phyloP scores from a whole-genome alignment of 2,888 invertebrate genomes.

The Tipula vernalis region DNA sequence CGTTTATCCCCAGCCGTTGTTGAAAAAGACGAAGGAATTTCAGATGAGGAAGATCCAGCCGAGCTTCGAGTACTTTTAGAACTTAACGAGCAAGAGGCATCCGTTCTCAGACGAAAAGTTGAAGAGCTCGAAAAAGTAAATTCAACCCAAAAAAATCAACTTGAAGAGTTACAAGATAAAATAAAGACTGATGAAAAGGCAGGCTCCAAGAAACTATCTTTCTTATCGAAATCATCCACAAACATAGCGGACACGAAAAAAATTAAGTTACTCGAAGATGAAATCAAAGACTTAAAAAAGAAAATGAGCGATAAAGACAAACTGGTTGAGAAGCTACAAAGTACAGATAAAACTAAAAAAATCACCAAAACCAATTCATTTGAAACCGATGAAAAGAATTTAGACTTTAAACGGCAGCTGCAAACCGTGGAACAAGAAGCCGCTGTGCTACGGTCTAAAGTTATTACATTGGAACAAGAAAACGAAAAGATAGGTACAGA shows the following conservation, averaged over 20 bases:
- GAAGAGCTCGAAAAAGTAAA: constrained; percentile 74
- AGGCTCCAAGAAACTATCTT: constrained; percentile 16
- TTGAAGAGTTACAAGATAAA: constrained; percentile 65
- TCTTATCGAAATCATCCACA: constrained; percentile 19
- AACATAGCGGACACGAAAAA: constrained; percentile 23
- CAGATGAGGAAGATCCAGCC: constrained; percentile 68
- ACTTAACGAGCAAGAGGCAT: constrained; percentile 80
- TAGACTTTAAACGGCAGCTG: constrained; percentile 60
- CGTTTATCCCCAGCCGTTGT: constrained; percentile 51
- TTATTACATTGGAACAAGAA: constrained; percentile 55
- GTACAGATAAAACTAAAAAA: constrained; percentile 38
- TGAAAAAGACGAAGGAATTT: constrained; percentile 60
- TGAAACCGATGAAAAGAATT: constrained; percentile 40
- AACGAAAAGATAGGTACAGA: constrained; percentile 62
- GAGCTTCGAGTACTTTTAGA: constrained; percentile 77
- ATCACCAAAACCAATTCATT: constrained; percentile 44
- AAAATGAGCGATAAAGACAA: constrained; percentile 73
- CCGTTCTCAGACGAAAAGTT: constrained; percentile 68
- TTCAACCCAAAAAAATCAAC: constrained; percentile 56
- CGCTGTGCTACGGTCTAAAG: constrained; percentile 50
- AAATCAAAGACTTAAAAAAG: constrained; percentile 58
- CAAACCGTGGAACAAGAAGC: constrained; percentile 69
- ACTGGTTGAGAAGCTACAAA: constrained; percentile 62
- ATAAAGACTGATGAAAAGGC: constrained; percentile 35
- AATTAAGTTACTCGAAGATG: constrained; percentile 52